Evolutionary conservation across 1,140 invertebrate species (phyloP).

Genomic region (Rhagoletis pomonella): DNA sequence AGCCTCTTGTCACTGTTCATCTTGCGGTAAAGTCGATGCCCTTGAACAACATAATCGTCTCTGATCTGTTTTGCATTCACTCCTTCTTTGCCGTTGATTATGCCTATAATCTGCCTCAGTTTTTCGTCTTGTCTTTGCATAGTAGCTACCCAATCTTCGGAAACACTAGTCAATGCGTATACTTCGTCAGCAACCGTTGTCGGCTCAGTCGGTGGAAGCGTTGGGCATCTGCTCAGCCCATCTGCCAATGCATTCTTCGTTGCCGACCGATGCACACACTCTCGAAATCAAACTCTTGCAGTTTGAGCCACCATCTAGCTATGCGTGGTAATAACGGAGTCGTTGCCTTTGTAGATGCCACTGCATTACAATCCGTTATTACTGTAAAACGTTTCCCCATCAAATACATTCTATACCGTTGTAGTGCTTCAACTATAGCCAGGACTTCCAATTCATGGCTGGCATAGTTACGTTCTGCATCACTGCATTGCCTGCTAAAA

Average conservation of each 20-base stretch:
- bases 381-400: no score
- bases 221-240: neutral
- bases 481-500: slow-evolving; percentile 36
- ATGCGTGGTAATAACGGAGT: no score
- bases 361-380: no score
- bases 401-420: slow-evolving; percentile 37
- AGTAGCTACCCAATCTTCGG: slow-evolving; percentile 33
- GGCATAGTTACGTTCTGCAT: slow-evolving; percentile 10
- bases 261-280: slow-evolving; percentile 23
- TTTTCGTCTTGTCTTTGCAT: neutral
- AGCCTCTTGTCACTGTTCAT: neutral
- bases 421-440: slow-evolving; percentile 33
- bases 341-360: no score
- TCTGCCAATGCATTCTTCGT: neutral
- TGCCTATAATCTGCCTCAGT: neutral
- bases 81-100: neutral
- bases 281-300: slow-evolving; percentile 32
- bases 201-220: neutral
- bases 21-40: neutral
- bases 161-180: neutral
- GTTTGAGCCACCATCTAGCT: no score
- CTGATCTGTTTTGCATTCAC: no score
- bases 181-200: neutral
- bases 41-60: neutral
- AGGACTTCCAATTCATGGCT: slow-evolving; percentile 26